Evolutionary conservation across 2,797 vertebrate species (phyloP).

Genomic region (Myotis findleyi): DNA sequence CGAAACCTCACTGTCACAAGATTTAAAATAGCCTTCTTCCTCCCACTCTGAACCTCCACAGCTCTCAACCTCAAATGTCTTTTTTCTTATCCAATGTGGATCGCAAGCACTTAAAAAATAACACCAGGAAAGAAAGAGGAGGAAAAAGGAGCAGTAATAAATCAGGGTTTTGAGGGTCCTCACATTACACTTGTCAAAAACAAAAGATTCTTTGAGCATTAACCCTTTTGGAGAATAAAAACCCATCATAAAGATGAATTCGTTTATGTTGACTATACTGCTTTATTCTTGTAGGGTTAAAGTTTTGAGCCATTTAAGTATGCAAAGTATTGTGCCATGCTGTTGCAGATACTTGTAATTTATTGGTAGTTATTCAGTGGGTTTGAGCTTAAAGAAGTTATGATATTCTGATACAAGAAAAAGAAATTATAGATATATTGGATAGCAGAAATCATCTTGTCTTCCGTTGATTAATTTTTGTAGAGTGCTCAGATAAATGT

Average conservation of each 20-base stretch:
- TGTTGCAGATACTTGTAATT: conserved; percentile 56
- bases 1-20: conserved; percentile 82
- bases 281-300: background rate
- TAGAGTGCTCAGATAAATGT: background rate
- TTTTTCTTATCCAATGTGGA: conserved; percentile 61
- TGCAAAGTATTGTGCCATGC: conserved; percentile 21
- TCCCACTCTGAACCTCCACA: conserved; percentile 58
- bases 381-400: conserved; percentile 40
- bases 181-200: conserved; percentile 71
- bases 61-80: conserved; percentile 74
- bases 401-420: conserved; percentile 19
- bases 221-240: conserved; percentile 70
- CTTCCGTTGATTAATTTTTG: background rate
- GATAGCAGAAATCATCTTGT: conserved; percentile 10
- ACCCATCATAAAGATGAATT: conserved; percentile 55
- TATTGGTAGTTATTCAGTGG: conserved; percentile 47
- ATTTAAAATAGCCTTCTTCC: conserved; percentile 78
- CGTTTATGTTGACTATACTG: conserved; percentile 17
- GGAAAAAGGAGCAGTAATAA: conserved; percentile 63
- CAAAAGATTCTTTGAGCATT: conserved; percentile 71
- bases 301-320: conserved; percentile 30
- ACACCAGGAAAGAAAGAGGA: conserved; percentile 32
- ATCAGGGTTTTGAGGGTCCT: conserved; percentile 70
- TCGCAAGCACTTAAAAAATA: conserved; percentile 71
- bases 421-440: conserved; percentile 41